These are phyloP conservation scores for Percopsis transmontana DNA, from an alignment of 2,113 vertebrate genomes.

Conservation along the genomic window DNA sequence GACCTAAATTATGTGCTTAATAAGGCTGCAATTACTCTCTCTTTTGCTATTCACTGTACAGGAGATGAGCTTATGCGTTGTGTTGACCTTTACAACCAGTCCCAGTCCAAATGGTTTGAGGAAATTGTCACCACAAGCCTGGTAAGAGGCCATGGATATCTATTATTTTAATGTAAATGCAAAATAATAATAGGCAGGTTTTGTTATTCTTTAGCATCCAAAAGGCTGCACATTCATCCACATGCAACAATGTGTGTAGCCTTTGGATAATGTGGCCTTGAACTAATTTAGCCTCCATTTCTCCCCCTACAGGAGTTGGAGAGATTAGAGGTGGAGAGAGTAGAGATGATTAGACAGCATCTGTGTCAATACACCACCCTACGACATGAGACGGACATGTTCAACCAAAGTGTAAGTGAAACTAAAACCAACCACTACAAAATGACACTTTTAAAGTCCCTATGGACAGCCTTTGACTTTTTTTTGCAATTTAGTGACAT, in stretches of 20 bases:
- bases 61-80: conserved; percentile 97
- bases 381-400: conserved; percentile 98
- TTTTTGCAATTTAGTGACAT: no score
- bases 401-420: conserved; percentile 96
- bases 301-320: conserved; percentile 86
- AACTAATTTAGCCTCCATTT: background rate
- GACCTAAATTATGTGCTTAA: background rate
- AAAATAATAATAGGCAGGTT: background rate
- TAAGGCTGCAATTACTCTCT: fast-evolving
- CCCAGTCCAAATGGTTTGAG: conserved; percentile 98
- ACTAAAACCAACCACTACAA: background rate
- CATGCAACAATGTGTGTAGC: background rate
- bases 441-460: no score
- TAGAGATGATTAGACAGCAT: conserved; percentile 95
- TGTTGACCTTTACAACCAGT: conserved; percentile 97
- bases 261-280: no score
- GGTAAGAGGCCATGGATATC: conserved; percentile 74
- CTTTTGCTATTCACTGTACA: conserved; percentile 45
- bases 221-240: background rate
- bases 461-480: no score
- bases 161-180: background rate
- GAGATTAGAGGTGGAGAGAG: conserved; percentile 91
- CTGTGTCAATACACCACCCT: conserved; percentile 96
- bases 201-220: no score
- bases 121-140: conserved; percentile 98